These are phyloP conservation scores for Ditylenchus dipsaci DNA, from an alignment of 1,140 invertebrate species.

Conservation along the genomic window DNA sequence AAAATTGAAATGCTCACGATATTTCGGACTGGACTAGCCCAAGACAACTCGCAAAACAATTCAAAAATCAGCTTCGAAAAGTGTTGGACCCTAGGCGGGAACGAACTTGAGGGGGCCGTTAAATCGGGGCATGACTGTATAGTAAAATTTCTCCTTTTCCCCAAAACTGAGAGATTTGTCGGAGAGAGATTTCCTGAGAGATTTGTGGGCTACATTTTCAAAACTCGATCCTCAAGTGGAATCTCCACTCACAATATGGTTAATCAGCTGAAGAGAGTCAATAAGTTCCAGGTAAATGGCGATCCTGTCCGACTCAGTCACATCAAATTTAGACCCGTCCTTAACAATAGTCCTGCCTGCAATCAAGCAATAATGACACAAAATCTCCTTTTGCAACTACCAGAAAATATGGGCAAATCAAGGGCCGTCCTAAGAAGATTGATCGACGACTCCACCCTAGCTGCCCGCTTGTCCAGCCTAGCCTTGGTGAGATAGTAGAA, in stretches of 20 bases:
- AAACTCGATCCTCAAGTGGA: no score
- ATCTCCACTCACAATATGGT: slow-evolving; percentile 30
- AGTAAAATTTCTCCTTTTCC: no score
- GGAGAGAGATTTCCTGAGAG: no score
- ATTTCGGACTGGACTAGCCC: no score
- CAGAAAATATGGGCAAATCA: slow-evolving; percentile 60
- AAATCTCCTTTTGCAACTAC: background rate
- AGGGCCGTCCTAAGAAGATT: slow-evolving; percentile 72
- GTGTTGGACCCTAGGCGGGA: background rate
- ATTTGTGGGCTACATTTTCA: background rate
- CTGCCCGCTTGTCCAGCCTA: slow-evolving; percentile 73
- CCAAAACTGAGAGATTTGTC: no score
- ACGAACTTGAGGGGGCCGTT: no score
- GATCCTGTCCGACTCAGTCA: slow-evolving; percentile 72
- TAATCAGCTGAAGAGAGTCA: slow-evolving; percentile 66
- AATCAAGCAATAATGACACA: background rate
- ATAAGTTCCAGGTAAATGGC: slow-evolving; percentile 82
- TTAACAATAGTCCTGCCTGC: background rate
- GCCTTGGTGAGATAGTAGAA: slow-evolving; percentile 82
- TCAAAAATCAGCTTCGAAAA: no score
- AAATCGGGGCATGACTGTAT: background rate
- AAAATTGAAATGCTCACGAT: no score
- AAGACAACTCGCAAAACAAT: no score
- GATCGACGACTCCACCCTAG: slow-evolving; percentile 71
- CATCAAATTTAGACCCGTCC: slow-evolving; percentile 28